Evolutionary conservation across 1,140 invertebrate species (phyloP).

Genomic region (Saccostrea glomerata): DNA sequence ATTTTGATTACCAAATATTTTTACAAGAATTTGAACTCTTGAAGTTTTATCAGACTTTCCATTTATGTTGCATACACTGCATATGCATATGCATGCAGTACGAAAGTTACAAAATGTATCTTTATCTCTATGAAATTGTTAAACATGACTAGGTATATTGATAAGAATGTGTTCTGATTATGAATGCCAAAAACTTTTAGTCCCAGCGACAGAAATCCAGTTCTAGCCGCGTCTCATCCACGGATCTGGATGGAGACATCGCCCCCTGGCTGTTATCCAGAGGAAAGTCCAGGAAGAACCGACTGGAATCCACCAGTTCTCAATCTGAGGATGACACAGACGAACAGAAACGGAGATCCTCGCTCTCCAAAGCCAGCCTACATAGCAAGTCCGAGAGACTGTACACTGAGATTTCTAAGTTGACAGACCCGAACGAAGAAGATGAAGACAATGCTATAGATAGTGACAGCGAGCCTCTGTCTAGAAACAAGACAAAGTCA

Average conservation of each 20-base stretch:
- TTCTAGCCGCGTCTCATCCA: conserved; percentile 39
- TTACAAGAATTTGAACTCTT: no score
- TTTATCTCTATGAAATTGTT: no score
- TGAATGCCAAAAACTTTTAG: conserved; percentile 23
- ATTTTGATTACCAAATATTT: no score
- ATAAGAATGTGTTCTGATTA: background rate
- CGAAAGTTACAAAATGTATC: no score
- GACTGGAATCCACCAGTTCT: background rate
- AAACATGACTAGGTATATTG: background rate
- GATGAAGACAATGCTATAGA: conserved; percentile 48
- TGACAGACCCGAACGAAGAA: conserved; percentile 48
- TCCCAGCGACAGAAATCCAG: conserved; percentile 44
- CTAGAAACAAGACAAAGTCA: conserved; percentile 31
- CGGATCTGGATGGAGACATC: conserved; percentile 47
- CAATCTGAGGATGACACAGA: conserved; percentile 38
- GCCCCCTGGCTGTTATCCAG: conserved; percentile 50
- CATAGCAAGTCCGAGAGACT: conserved; percentile 26
- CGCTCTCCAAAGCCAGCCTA: conserved; percentile 40
- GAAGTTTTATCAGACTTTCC: no score
- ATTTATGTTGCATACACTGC: no score
- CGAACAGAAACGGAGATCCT: conserved; percentile 29
- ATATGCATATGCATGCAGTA: no score
- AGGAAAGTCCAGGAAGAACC: background rate
- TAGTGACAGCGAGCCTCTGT: conserved; percentile 20
- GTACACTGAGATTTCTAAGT: conserved; percentile 30